Conservation (phyloP, 2,113 vertebrate genomes). For the Callopanchax toddi region DNA sequence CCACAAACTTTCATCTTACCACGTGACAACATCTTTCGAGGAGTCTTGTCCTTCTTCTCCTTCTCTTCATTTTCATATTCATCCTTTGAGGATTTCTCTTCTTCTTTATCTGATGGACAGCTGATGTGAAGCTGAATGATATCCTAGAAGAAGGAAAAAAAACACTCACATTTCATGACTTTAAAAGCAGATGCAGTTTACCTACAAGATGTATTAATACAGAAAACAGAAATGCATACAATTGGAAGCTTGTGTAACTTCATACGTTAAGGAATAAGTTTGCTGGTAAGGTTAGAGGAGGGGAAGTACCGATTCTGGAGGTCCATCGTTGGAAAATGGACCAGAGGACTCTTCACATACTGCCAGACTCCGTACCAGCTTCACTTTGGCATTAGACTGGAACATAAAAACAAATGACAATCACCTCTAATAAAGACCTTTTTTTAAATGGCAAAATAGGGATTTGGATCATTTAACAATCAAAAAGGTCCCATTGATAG, state of each 20-base stretch:
- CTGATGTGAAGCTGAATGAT: constrained; percentile 97
- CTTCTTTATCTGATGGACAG: constrained; percentile 97
- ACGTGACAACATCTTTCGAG: constrained; percentile 95
- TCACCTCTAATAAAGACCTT: not conserved
- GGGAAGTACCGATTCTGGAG: constrained; percentile 82
- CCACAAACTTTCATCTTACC: constrained; percentile 76
- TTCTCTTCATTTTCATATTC: constrained; percentile 96
- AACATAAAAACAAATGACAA: constrained; percentile 17
- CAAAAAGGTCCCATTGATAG: no score
- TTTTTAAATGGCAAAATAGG: not conserved
- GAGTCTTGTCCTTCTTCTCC: constrained; percentile 94
- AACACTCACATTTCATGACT: not conserved
- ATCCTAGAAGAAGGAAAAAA: constrained; percentile 87
- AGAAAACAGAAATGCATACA: not conserved
- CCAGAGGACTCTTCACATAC: constrained; percentile 95
- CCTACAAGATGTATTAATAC: no score
- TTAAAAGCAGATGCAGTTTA: no score
- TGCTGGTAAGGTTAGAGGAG: constrained; percentile 1
- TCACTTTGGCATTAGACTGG: constrained; percentile 97
- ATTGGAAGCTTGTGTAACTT: not conserved
- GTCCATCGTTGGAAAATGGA: constrained; percentile 87
- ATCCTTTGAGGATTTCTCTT: constrained; percentile 93
- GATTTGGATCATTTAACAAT: no score
- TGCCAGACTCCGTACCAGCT: constrained; percentile 95
- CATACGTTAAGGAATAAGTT: not conserved